Conservation (phyloP, 2,113 vertebrate species). For the Halichoerus grypus region DNA sequence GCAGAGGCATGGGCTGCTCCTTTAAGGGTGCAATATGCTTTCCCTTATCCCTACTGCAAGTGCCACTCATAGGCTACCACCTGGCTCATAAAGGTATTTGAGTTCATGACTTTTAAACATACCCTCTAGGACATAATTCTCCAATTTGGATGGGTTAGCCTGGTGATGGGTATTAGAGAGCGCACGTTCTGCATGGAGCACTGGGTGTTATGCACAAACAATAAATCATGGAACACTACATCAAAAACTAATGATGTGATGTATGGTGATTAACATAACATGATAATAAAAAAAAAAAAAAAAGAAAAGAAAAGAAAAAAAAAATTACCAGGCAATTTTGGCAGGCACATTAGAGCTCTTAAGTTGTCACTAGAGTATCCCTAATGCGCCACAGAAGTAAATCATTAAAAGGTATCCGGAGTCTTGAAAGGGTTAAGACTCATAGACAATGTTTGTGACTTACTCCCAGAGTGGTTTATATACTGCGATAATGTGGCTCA, state of each 20-base stretch:
- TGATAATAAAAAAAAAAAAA: too few relatives aligned
- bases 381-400: not conserved
- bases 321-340: constrained; percentile 5
- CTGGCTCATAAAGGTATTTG: not conserved
- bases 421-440: constrained; percentile 51
- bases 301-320: not conserved
- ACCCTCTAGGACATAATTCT: not conserved
- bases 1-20: not conserved
- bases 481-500: not conserved
- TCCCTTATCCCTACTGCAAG: not conserved
- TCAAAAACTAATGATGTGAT: too few relatives aligned
- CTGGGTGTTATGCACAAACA: too few relatives aligned
- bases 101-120: not conserved
- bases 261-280: too few relatives aligned
- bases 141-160: not conserved
- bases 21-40: accelerated
- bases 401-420: not conserved
- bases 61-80: not conserved
- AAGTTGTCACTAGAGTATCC: not conserved
- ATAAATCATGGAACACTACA: too few relatives aligned
- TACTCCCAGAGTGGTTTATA: constrained; percentile 32
- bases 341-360: not conserved
- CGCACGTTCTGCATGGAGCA: too few relatives aligned
- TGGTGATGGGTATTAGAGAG: too few relatives aligned
- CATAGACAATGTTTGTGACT: not conserved